Evolutionary conservation across 2,888 invertebrate genomes (phyloP), one percentile per base, ranked within the genome.

Genomic region (Polyommatus icarus): DNA sequence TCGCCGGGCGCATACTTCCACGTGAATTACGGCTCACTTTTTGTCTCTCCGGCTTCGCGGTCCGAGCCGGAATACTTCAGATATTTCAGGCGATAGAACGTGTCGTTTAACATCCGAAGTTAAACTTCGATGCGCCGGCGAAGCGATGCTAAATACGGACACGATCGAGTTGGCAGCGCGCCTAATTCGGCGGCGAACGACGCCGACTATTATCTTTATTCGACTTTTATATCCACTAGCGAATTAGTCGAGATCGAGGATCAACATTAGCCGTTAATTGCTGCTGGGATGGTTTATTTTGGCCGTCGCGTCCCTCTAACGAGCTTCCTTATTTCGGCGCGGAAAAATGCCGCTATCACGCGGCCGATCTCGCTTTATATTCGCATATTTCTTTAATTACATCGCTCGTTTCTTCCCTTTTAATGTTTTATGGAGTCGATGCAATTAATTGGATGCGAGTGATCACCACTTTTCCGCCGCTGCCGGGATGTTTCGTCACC

Each of bases 311-410:
- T 92, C 87, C 83, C 86, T 88, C 87, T 92, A 93, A 93, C 92
- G 93, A 93, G 93, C 91, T 89, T 88, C 89, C 90, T 88, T 86
- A 91, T 90, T 87, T 90, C 89, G 87, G 90, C 93, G 93, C 92
- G 93, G 87, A 90, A 92, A 90, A 93, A 93, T 87, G 84, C 83
- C 85, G 75, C 75, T 54, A 75, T 75, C 75, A 50, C 50, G n/a
- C 15, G 72, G 20, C 32, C 24, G 54, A 77, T 77, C 32, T 71
- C n/a, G n/a, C 71, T 72, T 57, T 77, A 57, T 50, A 71, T 77
- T 71, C 77, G 50, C 57, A 71, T 54, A 59, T 77, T 75, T 75
- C 40, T 50, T 73, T 73, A 73, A 73, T 73, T 73, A 73, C 46
- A 50, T n/a, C 46, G 46, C 20, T 20, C 46, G 20, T 46, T 40